These are phyloP conservation scores for Apodemia mormo DNA, from an alignment of 2,888 invertebrate species.

Conservation along the genomic window DNA sequence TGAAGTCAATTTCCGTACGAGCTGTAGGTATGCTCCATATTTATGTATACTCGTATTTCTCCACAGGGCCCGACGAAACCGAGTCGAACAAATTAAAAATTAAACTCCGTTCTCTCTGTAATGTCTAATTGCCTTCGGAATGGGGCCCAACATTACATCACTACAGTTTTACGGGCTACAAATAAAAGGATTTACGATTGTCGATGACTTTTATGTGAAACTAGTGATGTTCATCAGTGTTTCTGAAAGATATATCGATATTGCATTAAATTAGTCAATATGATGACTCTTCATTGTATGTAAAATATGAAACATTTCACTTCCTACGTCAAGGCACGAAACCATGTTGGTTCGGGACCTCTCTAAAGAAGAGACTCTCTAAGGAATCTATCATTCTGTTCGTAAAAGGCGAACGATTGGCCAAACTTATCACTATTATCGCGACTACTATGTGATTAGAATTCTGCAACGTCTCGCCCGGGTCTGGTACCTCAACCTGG, in stretches of 20 bases:
- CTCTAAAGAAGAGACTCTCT: too few relatives aligned
- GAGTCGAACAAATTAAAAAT: slow-evolving; percentile 2
- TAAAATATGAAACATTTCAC: too few relatives aligned
- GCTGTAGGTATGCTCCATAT: background rate
- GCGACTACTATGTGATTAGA: too few relatives aligned
- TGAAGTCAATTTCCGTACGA: too few relatives aligned
- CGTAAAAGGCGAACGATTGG: too few relatives aligned
- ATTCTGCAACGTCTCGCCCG: too few relatives aligned
- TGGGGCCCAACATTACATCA: slow-evolving; percentile 22
- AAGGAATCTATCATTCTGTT: too few relatives aligned
- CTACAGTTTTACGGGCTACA: slow-evolving; percentile 44
- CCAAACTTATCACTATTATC: too few relatives aligned
- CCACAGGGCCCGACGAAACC: background rate
- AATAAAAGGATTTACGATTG: slow-evolving; percentile 48
- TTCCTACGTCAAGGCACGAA: too few relatives aligned
- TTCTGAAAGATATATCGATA: background rate
- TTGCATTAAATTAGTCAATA: background rate
- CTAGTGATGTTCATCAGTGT: slow-evolving; percentile 33
- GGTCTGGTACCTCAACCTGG: too few relatives aligned
- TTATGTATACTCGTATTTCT: background rate
- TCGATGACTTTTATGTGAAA: slow-evolving; percentile 49
- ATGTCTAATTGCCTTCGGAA: slow-evolving; percentile 19
- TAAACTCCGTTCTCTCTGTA: slow-evolving; percentile 8
- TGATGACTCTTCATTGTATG: too few relatives aligned
- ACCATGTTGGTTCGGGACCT: too few relatives aligned